Evolutionary conservation across 35 echinoderm and acorn worm species (phyloP), one percentile per base, ranked within the genome.

Genomic region (Nesometra sesokonis): DNA sequence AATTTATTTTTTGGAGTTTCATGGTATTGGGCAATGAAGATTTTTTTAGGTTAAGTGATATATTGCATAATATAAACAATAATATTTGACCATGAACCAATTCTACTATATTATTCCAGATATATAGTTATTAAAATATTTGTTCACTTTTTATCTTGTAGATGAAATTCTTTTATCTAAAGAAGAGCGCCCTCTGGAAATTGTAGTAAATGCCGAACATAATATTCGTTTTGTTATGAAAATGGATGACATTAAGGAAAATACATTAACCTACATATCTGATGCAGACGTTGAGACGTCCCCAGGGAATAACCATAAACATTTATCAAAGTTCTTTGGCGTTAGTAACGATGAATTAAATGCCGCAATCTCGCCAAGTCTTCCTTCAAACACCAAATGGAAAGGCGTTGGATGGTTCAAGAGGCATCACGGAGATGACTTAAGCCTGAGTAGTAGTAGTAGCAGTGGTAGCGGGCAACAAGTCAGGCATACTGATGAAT

Each of bases 161-260:
- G 94, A 97, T 97, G 91, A 97, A 86, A 97, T 97, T 57, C 89
- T 91, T 47, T 86, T 97, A 57, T 35, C 91, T 35, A 81, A 85
- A 34, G 94, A 97, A 85, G 91, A 97, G 37, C 46, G 86, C 40
- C 94, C 91, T 37, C 35, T 97, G 79, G 94, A 97, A 78, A 89
- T 93, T 36, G 91, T 91, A 27, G 86, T 97, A 19, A 90, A 93
- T 79, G 88, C 86, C 77, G 80, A 82, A 38, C 86, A 86, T 39
- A 91, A 88, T 77, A 46, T 93, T 17, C 57, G 88, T 17, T 97
- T 97, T 90, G 78, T 91, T 34, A 67, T 95, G 40, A 95, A 89
- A 84, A 91, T 91, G 85, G 89, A 87, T n/a, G 30, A 77, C 23
- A 19, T 67, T 17, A 67, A 67, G 21, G 52, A 67, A 27, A 67